Conservation (phyloP, 2,113 vertebrate genomes). For the Onychorhynchus coronatus region DNA sequence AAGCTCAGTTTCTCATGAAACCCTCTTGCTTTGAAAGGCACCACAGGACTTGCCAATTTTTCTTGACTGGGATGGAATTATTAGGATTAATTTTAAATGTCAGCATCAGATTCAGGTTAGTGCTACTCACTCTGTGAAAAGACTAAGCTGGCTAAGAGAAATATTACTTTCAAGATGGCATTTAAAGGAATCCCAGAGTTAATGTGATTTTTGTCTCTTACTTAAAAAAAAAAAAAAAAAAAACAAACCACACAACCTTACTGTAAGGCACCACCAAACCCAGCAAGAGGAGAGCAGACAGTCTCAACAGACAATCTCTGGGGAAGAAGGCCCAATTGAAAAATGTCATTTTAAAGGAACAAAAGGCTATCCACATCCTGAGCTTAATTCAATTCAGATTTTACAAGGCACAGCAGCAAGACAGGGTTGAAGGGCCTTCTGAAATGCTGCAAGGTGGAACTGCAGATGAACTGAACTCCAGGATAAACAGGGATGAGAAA, state of each 20-base stretch:
- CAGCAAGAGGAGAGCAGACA: background rate
- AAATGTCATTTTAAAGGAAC: background rate
- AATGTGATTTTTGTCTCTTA: background rate
- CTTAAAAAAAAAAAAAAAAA: background rate
- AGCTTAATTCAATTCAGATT: background rate
- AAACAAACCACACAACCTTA: background rate
- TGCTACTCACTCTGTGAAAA: background rate
- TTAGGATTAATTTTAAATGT: background rate
- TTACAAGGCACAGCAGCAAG: background rate
- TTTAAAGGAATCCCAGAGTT: conserved; percentile 14
- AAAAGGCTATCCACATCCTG: background rate
- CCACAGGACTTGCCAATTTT: background rate
- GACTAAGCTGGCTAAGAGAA: background rate
- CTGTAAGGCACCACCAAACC: background rate
- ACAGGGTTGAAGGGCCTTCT: background rate
- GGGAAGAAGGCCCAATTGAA: background rate
- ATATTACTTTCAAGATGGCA: background rate
- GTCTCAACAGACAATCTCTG: background rate
- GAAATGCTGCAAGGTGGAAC: background rate
- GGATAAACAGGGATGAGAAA: background rate
- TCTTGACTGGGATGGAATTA: background rate
- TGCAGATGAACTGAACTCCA: background rate
- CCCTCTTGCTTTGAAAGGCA: background rate
- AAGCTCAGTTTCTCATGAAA: background rate
- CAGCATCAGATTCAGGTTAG: background rate